These are phyloP conservation scores for Neomonachus schauinslandi DNA, from an alignment of 2,113 vertebrate genomes.

Conservation along the genomic window DNA sequence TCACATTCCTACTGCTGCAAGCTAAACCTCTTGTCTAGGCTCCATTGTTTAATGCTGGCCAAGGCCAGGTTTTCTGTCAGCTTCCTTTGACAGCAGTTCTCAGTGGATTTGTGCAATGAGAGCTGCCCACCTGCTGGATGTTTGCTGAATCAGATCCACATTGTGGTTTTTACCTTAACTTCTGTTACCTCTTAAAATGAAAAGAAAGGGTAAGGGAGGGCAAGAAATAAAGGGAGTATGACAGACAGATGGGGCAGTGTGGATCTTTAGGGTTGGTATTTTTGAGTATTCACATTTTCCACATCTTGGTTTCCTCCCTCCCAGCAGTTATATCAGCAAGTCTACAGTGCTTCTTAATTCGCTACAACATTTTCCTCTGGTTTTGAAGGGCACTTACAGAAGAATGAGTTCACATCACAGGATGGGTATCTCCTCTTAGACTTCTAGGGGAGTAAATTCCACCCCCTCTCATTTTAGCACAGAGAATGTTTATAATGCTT, in stretches of 20 bases:
- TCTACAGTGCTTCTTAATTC: neutral
- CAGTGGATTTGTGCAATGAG: neutral
- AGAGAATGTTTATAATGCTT: constrained; percentile 16
- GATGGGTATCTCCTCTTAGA: neutral
- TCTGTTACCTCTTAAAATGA: constrained; percentile 5
- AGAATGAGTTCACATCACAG: neutral
- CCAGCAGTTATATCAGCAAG: neutral
- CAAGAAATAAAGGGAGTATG: constrained; percentile 4
- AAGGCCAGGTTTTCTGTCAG: constrained; percentile 4
- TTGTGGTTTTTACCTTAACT: constrained; percentile 21
- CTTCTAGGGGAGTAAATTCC: neutral
- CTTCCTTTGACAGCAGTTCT: neutral
- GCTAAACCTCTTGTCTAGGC: neutral
- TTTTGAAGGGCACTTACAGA: constrained; percentile 48
- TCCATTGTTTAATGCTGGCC: neutral
- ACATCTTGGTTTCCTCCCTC: neutral
- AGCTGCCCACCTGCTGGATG: neutral
- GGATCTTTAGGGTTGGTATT: neutral
- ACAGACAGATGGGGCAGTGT: neutral
- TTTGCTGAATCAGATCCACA: neutral
- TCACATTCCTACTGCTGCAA: neutral
- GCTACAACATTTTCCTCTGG: neutral
- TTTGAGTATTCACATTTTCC: constrained; percentile 56
- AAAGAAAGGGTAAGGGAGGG: neutral
- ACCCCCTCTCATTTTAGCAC: neutral